phyloP scores from a whole-genome alignment of 2,888 invertebrate genomes.

The Cephus rjabovi region DNA sequence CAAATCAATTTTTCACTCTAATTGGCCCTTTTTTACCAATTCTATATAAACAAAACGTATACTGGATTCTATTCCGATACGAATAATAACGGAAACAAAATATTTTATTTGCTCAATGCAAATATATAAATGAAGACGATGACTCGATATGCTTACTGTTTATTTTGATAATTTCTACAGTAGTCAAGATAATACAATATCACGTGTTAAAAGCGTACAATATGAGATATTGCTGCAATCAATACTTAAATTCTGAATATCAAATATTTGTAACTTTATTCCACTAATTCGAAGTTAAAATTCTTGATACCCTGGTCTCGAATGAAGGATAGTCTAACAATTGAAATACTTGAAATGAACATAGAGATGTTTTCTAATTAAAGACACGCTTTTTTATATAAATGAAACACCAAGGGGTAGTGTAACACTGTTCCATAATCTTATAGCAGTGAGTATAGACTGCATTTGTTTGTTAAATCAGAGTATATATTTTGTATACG shows the following conservation, averaged over 20 bases:
- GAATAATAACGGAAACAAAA: background rate
- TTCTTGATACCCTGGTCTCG: background rate
- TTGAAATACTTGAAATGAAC: background rate
- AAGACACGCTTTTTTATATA: background rate
- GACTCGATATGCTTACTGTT: background rate
- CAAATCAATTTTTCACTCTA: background rate
- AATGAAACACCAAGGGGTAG: background rate
- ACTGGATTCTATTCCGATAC: background rate
- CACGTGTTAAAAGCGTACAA: background rate
- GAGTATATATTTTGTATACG: constrained; percentile 20
- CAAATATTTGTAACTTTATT: background rate
- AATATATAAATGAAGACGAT: background rate
- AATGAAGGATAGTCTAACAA: background rate
- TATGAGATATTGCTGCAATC: background rate
- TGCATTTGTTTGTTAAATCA: constrained; percentile 14
- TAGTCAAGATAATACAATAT: background rate
- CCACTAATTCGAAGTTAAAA: background rate
- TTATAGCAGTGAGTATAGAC: background rate
- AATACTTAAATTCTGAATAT: background rate
- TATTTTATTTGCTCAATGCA: background rate
- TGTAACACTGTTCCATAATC: background rate
- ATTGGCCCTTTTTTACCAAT: background rate
- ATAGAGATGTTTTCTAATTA: background rate
- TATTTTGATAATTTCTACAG: background rate
- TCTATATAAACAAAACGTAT: background rate